Percentiles rank a stretch among this genome's conserved stretches.
Evolutionary conservation across 2,888 invertebrate species (phyloP).

Genomic region (Plebejus melissa): DNA sequence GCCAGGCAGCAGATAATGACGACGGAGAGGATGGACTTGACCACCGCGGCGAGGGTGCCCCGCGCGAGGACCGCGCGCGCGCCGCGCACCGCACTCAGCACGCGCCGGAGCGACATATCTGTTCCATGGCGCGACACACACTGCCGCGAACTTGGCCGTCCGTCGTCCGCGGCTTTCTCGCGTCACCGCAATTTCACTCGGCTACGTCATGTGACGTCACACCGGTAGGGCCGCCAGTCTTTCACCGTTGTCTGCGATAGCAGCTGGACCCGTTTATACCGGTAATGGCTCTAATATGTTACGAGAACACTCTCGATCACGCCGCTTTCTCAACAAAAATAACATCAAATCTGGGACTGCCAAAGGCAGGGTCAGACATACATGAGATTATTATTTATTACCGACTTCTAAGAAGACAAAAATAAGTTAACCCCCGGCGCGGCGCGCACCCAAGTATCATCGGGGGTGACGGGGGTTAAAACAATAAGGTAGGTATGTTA

Average conservation of each 20-base stretch:
- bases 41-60: slow-evolving; percentile 63
- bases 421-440: no score
- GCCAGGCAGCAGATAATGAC: slow-evolving; percentile 68
- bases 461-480: no score
- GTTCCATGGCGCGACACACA: slow-evolving; percentile 46
- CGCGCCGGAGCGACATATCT: slow-evolving; percentile 57
- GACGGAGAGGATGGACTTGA: slow-evolving; percentile 65
- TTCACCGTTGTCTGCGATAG: background rate
- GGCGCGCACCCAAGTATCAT: no score
- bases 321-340: no score
- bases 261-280: background rate
- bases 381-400: no score
- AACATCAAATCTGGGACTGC: no score
- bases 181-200: slow-evolving; percentile 14
- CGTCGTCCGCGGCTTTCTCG: background rate
- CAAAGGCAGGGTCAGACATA: no score
- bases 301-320: background rate
- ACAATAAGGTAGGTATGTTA: no score
- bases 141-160: slow-evolving; percentile 2
- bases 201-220: slow-evolving; percentile 4
- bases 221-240: background rate
- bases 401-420: no score
- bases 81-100: slow-evolving; percentile 63
- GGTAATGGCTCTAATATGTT: background rate
- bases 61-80: slow-evolving; percentile 63